Conservation (phyloP, 2,113 vertebrate species). For the Cryptoleucopteryx plumbea region DNA sequence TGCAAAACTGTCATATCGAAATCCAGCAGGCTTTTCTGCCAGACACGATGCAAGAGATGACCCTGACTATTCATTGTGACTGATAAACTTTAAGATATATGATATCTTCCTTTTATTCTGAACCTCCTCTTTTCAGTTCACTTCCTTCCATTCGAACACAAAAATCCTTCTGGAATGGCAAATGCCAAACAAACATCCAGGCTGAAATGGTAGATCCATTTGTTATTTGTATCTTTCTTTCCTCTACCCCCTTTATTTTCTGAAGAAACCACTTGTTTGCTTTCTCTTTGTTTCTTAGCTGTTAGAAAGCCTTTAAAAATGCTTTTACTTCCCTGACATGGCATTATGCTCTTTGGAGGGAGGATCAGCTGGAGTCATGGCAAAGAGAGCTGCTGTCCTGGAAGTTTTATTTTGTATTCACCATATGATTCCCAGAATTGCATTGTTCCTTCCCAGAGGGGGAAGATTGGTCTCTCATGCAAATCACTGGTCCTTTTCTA, state of each 20-base stretch:
- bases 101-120: not conserved
- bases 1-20: accelerated
- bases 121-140: not conserved
- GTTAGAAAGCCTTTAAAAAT: conserved; percentile 46
- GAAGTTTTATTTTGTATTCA: conserved; percentile 56
- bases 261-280: conserved; percentile 43
- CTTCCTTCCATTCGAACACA: not conserved
- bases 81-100: not conserved
- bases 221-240: not conserved
- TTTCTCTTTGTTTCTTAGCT: conserved; percentile 46
- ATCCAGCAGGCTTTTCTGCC: not conserved
- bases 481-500: conserved; percentile 63
- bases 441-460: conserved; percentile 54
- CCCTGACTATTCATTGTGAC: not conserved
- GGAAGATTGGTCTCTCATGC: conserved; percentile 56
- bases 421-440: conserved; percentile 39
- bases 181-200: not conserved
- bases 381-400: conserved; percentile 50
- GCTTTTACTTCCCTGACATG: conserved; percentile 35
- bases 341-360: conserved; percentile 35
- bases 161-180: not conserved
- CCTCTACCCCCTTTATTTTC: not conserved
- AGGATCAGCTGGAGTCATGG: conserved; percentile 59
- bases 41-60: not conserved
- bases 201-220: not conserved